Evolutionary conservation across 92 coral and sea anemone genomes (phyloP), one percentile per base, ranked within the genome.

Genomic region (Paramuricea clavata): DNA sequence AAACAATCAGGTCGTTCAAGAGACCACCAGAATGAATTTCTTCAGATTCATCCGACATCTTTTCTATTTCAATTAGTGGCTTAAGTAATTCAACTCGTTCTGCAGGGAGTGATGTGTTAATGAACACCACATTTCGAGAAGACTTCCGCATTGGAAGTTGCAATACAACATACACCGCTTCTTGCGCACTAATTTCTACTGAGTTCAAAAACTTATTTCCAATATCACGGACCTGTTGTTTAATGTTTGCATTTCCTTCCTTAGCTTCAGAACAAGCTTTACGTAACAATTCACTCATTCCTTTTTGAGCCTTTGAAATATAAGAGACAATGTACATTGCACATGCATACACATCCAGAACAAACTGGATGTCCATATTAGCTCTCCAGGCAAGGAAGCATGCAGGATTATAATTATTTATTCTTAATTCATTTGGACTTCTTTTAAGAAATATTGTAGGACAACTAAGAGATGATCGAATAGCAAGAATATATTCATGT

Each of bases 281-380:
- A 49, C 81, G 81, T 81, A 81, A 54, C 26, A 92, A 87, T 32
- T 92, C 94, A 92, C 92, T 92, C 93, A 92, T 92, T 22, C 90
- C 92, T 92, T 89, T 92, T 73, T 92, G 90, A 56, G 86, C 92
- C 82, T 89, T 92, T 52, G 94, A 92, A 32, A 92, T 89, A 69
- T 92, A 89, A 16, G 83, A 78, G 2, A 87, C 91, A 74, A 91
- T 76, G 17, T 88, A 87, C 76, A 89, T 57, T 42, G 95, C 95
- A 89, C 95, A 81, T 25, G 93, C 90, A 76, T 85, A 89, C 3
- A 89, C 89, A 89, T 92, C 93, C 13, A 91, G 87, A 50, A 91
- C 93, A 91, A 73, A 91, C 69, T 91, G 91, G 56, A 91, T 74
- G 76, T 89, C 92, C 92, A 92, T 90, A 50, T 90, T 92, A 12